Evolutionary conservation across 2,888 invertebrate genomes (phyloP), one percentile per base, ranked within the genome.

Genomic region (Iphiclides podalirius): DNA sequence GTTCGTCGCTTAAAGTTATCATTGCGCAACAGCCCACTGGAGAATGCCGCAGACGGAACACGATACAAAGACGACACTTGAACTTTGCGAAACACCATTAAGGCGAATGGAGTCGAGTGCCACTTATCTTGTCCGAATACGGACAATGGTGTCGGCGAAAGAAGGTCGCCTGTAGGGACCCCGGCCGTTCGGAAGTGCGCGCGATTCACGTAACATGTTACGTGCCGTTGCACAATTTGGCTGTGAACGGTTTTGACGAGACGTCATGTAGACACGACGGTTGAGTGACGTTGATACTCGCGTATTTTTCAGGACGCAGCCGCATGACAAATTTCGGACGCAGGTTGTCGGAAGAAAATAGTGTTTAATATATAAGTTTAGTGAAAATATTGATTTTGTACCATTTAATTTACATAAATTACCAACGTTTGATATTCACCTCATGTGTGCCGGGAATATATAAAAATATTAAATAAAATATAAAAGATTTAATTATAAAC

Each of bases 151-250:
- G 13, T 38, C 39, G 23, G 49, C 46, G 39, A 52, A 58, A 60
- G 55, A 52, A 59, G 61, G 58, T 52, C 63, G 55, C 48, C 23
- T 20, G 49, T 53, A 55, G 62, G 59, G 20, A 6, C 4, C 20
- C 4, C 56, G 28, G 2, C 57, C 47, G 59, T 63, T 63, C 63
- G 60, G 63, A 63, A 61, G 58, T 64, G 57, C 51, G 55, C 58
- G 42, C 38, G 40, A 49, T 44, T 61, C 59, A 63, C 57, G 59
- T 54, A 63, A 65, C 50, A 20, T 16, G 39, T 61, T 58, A 57
- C 55, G 43, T 55, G 11, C n/a, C n/a, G 11, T 55, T 52, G 43
- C 52, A 41, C 43, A 52, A 59, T 41, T 33, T 9, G 17, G 15
- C 35, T 52, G 43, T 44, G 39, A 15, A 44, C 43, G 34, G 43